Evolutionary conservation across 2,888 invertebrate species (phyloP), one percentile per base, ranked within the genome.

Genomic region (Mechanitis messenoides): DNA sequence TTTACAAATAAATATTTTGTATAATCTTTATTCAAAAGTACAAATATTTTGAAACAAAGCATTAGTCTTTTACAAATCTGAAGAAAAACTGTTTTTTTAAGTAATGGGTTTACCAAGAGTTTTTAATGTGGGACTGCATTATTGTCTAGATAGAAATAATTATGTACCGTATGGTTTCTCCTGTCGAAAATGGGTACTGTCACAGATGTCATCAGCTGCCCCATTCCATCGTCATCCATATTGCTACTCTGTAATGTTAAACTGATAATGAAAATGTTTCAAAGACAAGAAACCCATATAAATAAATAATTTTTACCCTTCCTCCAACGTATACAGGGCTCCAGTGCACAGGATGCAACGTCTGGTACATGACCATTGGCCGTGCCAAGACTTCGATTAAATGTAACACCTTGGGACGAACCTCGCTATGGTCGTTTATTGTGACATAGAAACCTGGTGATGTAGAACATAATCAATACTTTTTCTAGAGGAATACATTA

Each of bases 101-200:
- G 20, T 20, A 20, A 20, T 20, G 20, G 20, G 20, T 20, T 20
- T 20, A 20, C 20, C 20, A 20, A 20, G 20, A 20, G 20, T 20
- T 20, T 20, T 20, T 20, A 20, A 20, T 20, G 20, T 20, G 20
- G 20, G 20, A 20, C 20, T 20, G 20, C 20, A 20, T 20, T 20
- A 20, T 20, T 20, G 20, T 20, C 20, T 20, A 20, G 20, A 20
- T 20, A 20, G 20, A 20, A 20, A 20, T 20, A 20, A 20, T 20
- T 56, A 72, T 71, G 70, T 90, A 95, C 95, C 82, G 97, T 94
- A 87, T 95, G 95, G 85, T 97, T 97, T 83, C 96, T 93, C 80
- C 95, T 94, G 92, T 98, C 97, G 88, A 98, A 96, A 72, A 98
- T 97, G 46, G 98, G 98, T 69, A 96, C 95, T 59, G 97, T 95